A percentile compares a stretch with the other conserved stretches of the same genome.
These are phyloP conservation scores for Asobara japonica DNA, from an alignment of 1,140 invertebrate species.

Conservation along the genomic window DNA sequence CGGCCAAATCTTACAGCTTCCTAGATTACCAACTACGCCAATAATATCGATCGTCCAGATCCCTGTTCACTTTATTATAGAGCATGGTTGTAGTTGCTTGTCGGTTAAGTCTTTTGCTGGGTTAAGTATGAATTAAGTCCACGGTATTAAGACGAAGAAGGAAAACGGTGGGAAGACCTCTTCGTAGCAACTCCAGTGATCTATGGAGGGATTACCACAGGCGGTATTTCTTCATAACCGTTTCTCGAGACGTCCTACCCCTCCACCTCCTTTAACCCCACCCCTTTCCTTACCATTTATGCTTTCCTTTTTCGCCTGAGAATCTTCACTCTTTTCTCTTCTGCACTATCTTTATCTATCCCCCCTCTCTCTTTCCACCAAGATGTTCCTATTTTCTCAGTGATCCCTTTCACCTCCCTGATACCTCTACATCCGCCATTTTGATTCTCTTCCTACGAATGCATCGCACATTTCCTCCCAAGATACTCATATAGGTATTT, in stretches of 20 bases:
- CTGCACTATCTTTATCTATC: neutral
- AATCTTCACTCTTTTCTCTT: slow-evolving; percentile 12
- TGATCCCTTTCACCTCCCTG: neutral
- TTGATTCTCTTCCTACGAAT: neutral
- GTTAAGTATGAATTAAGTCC: slow-evolving; percentile 49
- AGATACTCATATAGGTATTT: slow-evolving; percentile 9
- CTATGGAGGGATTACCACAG: slow-evolving; percentile 45
- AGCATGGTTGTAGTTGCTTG: slow-evolving; percentile 19
- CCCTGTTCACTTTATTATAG: neutral
- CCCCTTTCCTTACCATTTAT: neutral
- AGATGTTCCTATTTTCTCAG: neutral
- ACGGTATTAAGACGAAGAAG: slow-evolving; percentile 44
- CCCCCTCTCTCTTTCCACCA: neutral
- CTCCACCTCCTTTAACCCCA: slow-evolving; percentile 40
- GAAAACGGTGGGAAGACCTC: slow-evolving; percentile 18
- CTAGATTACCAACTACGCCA: neutral
- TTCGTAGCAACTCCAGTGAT: slow-evolving; percentile 35
- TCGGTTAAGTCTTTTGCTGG: slow-evolving; percentile 16
- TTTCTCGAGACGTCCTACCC: slow-evolving; percentile 35
- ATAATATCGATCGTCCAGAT: slow-evolving; percentile 2
- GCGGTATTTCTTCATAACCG: slow-evolving; percentile 48
- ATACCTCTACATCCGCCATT: neutral
- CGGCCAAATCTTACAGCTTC: neutral
- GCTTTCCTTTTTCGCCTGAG: neutral
- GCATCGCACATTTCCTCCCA: neutral